Evolutionary conservation across 2,113 vertebrate genomes (phyloP).

Genomic region (Pristiophorus japonicus): DNA sequence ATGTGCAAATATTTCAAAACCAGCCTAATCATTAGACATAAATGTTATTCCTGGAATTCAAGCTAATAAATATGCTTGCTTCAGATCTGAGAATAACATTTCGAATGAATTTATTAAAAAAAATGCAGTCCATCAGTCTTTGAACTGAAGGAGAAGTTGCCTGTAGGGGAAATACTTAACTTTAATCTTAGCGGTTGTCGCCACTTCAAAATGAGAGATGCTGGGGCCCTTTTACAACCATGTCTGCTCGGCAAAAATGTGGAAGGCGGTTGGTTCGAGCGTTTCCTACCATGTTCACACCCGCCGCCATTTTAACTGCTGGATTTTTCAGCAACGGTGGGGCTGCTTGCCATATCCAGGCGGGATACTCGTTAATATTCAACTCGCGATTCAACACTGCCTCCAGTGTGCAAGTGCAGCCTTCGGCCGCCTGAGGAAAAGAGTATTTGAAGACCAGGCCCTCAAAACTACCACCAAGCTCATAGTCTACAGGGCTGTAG

Average conservation of each 20-base stretch:
- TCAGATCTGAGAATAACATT: not conserved
- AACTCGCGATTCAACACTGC: no score
- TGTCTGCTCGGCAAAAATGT: not conserved
- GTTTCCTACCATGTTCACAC: not conserved
- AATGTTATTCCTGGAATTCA: not conserved
- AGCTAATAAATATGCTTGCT: not conserved
- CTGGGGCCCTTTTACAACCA: not conserved
- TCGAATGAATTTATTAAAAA: not conserved
- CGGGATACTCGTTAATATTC: no score
- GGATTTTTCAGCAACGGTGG: not conserved
- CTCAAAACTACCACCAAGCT: no score
- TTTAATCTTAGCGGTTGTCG: not conserved
- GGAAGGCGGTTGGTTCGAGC: not conserved
- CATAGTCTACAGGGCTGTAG: no score
- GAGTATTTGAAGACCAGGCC: no score
- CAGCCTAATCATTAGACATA: not conserved
- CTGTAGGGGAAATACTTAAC: not conserved
- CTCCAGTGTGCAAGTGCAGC: no score
- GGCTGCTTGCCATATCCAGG: not conserved
- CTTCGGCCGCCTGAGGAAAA: no score
- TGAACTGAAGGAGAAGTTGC: not conserved
- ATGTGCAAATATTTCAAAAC: not conserved
- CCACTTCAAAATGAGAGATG: not conserved
- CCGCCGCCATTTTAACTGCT: not conserved
- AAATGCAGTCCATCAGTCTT: not conserved